Conservation (phyloP, 2,797 vertebrate genomes). For the Helarctos malayanus region DNA sequence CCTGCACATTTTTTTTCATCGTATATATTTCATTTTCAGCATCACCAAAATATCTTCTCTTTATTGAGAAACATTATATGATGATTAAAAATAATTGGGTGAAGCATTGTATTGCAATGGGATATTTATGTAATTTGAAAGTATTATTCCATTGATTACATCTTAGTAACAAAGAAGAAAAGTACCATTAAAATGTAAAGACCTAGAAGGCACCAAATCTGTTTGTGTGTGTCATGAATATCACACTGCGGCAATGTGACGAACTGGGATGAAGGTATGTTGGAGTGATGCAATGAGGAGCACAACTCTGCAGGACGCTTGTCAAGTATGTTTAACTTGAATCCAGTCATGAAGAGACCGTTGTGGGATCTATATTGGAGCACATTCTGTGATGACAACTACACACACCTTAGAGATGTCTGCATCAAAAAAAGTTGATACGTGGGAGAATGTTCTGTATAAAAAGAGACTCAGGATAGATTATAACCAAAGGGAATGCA, state of each 20-base stretch:
- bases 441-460: neutral
- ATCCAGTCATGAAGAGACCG: neutral
- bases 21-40: neutral
- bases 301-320: neutral
- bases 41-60: neutral
- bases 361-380: neutral
- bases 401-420: neutral
- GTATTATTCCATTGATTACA: neutral
- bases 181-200: neutral
- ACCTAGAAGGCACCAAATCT: neutral
- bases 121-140: neutral
- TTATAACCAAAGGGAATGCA: neutral
- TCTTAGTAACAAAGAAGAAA: neutral
- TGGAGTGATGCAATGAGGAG: too few relatives aligned
- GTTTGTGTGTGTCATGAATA: neutral
- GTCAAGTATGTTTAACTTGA: neutral
- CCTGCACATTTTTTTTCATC: neutral
- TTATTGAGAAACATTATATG: neutral
- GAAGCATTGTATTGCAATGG: neutral
- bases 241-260: neutral
- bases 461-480: neutral
- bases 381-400: neutral
- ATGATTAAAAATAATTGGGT: neutral
- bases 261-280: neutral
- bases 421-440: neutral